phyloP scores from a whole-genome alignment of 2,888 invertebrate species.

The Mayetiola destructor region DNA sequence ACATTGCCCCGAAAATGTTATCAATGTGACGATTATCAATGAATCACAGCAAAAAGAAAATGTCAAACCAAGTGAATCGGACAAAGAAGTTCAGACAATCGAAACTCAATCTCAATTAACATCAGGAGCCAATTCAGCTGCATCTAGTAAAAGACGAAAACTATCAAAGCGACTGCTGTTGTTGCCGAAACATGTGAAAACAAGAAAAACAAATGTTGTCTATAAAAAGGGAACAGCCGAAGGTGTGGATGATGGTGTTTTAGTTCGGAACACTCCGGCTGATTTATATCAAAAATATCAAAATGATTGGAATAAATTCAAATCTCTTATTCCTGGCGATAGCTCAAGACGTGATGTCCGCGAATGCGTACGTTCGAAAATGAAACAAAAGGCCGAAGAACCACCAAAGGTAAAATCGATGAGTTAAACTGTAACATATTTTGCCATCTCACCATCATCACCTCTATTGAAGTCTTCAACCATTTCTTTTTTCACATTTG shows the following conservation, averaged over 20 bases:
- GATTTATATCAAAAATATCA: slow-evolving; percentile 59
- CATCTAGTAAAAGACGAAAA: too few relatives aligned
- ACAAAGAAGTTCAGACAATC: too few relatives aligned
- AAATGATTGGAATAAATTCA: slow-evolving; percentile 55
- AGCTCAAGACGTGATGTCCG: slow-evolving; percentile 49
- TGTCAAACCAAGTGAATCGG: background rate
- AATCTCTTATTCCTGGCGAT: slow-evolving; percentile 55
- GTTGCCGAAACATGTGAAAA: background rate
- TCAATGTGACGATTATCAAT: slow-evolving; percentile 4
- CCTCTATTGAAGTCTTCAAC: too few relatives aligned
- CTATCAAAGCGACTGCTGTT: background rate
- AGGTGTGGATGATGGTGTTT: background rate
- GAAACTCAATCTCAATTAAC: too few relatives aligned
- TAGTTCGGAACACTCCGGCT: background rate
- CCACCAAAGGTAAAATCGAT: background rate
- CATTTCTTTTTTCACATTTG: too few relatives aligned
- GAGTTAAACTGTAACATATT: too few relatives aligned
- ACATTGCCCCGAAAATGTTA: slow-evolving; percentile 1
- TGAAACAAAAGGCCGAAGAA: background rate
- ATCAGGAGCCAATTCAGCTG: too few relatives aligned
- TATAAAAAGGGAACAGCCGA: background rate
- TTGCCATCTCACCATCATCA: background rate
- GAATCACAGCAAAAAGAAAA: background rate
- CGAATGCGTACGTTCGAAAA: slow-evolving; percentile 53
- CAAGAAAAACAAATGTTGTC: background rate